Percentiles rank a stretch among this genome's conserved stretches.
Conservation (phyloP, 2,113 vertebrate genomes). For the Dissostichus mawsoni region DNA sequence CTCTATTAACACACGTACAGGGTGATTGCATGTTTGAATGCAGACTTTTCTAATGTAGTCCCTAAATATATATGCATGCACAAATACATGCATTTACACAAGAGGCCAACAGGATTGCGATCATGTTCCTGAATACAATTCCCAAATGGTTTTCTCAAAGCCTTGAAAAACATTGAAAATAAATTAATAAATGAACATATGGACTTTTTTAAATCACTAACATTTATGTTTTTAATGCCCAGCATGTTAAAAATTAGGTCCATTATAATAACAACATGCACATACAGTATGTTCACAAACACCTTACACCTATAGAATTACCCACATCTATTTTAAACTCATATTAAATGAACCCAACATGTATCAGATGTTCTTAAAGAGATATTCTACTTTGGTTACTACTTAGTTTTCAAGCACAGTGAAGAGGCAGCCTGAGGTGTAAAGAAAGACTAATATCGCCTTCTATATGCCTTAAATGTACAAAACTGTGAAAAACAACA, state of each 20-base stretch:
- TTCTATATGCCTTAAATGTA: conserved; percentile 2
- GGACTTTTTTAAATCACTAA: neutral
- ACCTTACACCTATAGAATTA: conserved; percentile 9
- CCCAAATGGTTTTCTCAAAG: neutral
- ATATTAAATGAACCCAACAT: conserved; percentile 14
- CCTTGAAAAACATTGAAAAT: neutral
- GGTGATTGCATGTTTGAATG: conserved; percentile 19
- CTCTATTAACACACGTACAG: conserved; percentile 27
- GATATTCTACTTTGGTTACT: conserved; percentile 17
- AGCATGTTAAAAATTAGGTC: too few relatives aligned
- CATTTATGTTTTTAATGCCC: neutral
- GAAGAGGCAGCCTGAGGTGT: neutral
- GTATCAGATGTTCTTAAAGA: conserved; percentile 52
- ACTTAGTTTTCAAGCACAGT: conserved; percentile 8
- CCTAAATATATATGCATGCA: neutral
- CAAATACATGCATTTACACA: neutral
- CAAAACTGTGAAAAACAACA: neutral
- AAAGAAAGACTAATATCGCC: neutral
- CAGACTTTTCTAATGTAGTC: conserved; percentile 24
- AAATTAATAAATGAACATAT: neutral
- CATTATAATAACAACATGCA: neutral
- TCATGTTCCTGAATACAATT: neutral
- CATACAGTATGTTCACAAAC: neutral
- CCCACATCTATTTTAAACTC: conserved; percentile 54
- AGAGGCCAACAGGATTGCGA: neutral